Base-by-base conservation (phyloP, 1,140 invertebrate species). In the Orchesella cincta region DNA sequence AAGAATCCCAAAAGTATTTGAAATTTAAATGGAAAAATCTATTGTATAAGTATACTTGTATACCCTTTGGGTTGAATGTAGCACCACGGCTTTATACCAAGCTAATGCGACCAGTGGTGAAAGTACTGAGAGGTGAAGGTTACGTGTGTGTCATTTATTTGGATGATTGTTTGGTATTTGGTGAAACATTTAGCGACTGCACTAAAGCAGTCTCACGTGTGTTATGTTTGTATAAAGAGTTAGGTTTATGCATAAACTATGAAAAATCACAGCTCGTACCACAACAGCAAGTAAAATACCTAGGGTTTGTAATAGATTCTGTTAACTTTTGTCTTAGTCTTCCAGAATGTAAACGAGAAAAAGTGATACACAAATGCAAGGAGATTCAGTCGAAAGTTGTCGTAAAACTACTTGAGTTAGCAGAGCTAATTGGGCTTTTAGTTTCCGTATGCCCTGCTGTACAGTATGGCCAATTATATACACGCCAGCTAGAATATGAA, bases 81-180 rank as follows among this genome's bases (percentile, higher is more conserved):
- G 76, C 76, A 0, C 79, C 79, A 18, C n/a, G 62, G 34, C n/a
- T 77, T 18, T 80, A 74, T 39, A 80, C 79, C n/a, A 80, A 81
- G 20, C 3, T 76, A 54, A 70, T 79, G 39, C 76, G 74, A 34
- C 74, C 78, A 14, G 39, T 76, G 0, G 18, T 81, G 26, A 52
- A 33, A 23, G 18, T 33, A 14, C 73, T 78, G 26, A 71, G 80
- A 33, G 16, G 8, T 20, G 5, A 76, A 67, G 75, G 73, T 1
- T 16, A 39, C n/a, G 3, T 39, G 3, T 67, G 33, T 2, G 72
- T 73, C 26, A 64, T 57, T 20, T 81, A 81, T 54, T n/a, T 81
- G 29, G 80, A 81, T 75, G 80, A 81, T 77, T 18, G 74, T 18
- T 73, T 81, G 31, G 18, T 76, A 51, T n/a, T 80, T 0, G 75